Conservation (phyloP, 2,113 vertebrate genomes). For the Semicossyphus pulcher region DNA sequence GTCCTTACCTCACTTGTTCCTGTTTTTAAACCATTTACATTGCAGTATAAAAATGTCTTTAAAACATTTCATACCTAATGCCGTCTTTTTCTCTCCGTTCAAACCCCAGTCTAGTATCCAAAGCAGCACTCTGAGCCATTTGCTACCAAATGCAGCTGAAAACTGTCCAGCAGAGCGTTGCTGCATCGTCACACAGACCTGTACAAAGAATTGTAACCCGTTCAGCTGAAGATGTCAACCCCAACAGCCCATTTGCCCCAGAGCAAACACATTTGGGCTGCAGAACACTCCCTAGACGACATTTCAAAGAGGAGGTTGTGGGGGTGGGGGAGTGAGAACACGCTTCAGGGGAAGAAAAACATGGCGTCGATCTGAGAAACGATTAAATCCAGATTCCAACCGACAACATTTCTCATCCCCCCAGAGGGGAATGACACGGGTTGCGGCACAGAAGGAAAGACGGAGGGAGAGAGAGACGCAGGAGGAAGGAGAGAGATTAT, state of each 20-base stretch:
- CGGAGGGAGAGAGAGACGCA: constrained; percentile 34
- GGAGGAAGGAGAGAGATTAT: constrained; percentile 62
- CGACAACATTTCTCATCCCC: constrained; percentile 60
- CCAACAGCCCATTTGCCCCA: constrained; percentile 51
- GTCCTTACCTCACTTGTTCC: no score
- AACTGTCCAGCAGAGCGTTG: background rate
- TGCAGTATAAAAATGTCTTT: background rate
- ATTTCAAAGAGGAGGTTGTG: constrained; percentile 55
- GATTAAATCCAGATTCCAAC: constrained; percentile 73
- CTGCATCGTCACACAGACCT: constrained; percentile 6
- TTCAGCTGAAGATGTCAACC: constrained; percentile 47
- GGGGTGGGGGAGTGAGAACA: constrained; percentile 54
- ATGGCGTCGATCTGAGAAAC: constrained; percentile 68
- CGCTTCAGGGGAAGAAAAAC: constrained; percentile 66
- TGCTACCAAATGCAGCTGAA: background rate
- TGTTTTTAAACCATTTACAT: no score
- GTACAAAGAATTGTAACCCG: constrained; percentile 32
- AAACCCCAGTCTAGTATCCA: background rate
- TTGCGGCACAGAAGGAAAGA: constrained; percentile 42
- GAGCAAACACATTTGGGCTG: constrained; percentile 58
- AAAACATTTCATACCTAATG: background rate
- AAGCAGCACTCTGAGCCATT: background rate
- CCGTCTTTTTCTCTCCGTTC: background rate
- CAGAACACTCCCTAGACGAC: constrained; percentile 63
- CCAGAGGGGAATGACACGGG: constrained; percentile 53